phyloP scores from a whole-genome alignment of 2,888 invertebrate species.

The Drosophila percnosoma region DNA sequence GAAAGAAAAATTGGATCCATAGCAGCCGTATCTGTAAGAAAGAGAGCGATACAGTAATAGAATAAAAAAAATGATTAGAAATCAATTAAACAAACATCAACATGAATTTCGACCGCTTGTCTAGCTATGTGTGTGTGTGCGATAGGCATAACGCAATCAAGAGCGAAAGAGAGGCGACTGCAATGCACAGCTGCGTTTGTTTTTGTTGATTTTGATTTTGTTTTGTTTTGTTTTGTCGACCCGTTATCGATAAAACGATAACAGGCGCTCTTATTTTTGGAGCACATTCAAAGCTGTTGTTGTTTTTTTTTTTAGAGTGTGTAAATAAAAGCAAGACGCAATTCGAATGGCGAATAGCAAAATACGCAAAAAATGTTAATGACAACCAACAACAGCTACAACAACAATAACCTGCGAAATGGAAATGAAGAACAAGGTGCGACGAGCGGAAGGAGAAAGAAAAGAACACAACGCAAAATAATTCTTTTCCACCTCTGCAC shows the following conservation, averaged over 20 bases:
- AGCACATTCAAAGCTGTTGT: conserved; percentile 44
- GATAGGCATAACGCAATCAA: neutral
- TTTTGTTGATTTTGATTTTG: conserved; percentile 19
- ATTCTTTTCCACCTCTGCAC: neutral
- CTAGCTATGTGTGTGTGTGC: conserved; percentile 1
- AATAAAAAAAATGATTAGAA: conserved; percentile 66
- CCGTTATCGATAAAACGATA: conserved; percentile 76
- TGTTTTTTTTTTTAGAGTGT: conserved; percentile 46
- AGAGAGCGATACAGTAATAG: conserved; percentile 20
- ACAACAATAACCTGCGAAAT: conserved; percentile 31
- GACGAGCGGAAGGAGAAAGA: conserved; percentile 2
- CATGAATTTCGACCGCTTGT: conserved; percentile 30
- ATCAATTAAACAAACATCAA: conserved; percentile 77
- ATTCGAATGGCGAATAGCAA: conserved; percentile 57
- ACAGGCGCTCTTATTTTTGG: conserved; percentile 63
- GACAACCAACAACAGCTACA: conserved; percentile 27
- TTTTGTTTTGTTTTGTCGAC: conserved; percentile 43
- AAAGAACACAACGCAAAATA: conserved; percentile 11
- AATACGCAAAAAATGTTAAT: conserved; percentile 44
- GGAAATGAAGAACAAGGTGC: conserved; percentile 34
- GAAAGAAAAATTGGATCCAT: conserved; percentile 92
- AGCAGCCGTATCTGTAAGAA: conserved; percentile 82
- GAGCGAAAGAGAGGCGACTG: conserved; percentile 11
- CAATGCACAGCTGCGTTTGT: conserved; percentile 24
- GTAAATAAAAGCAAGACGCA: conserved; percentile 68